Evolutionary conservation across 2,888 invertebrate genomes (phyloP), one percentile per base, ranked within the genome.

Genomic region (Dinocampus coccinellae): DNA sequence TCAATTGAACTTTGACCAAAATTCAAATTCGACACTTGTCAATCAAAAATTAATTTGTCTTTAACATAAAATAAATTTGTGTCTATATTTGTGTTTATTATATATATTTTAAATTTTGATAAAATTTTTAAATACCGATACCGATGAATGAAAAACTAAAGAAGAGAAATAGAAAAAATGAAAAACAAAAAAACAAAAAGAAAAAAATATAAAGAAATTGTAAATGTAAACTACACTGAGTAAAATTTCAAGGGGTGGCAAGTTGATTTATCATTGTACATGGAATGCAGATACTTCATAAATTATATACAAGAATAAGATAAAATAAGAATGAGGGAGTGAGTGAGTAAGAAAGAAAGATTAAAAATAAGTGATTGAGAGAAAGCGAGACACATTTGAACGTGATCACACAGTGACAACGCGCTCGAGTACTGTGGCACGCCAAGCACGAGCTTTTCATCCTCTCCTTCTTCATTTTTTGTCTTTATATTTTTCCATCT

Each of bases 231-330:
- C 22, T 60, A 42, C 57, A 47, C 22, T 26, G 58, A 58, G 34
- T 20, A 52, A 6, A 61, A 63, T 68, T 39, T 34, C 66, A 74
- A 69, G 80, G n/a, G 83, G 85, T 85, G 85, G 83, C 82, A 80
- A 78, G 76, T 85, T 86, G 85, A 86, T 86, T 85, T 85, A 85
- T 86, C 81, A 82, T 83, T 84, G 78, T 72, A n/a, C n/a, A 65
- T 70, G 79, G 83, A 84, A 83, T 83, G 84, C 83, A 84, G 85
- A 84, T 86, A 82, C 83, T 85, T 85, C 83, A 85, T 86, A 85
- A 86, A 86, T 86, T 86, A 85, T 85, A 84, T 80, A 83, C 78
- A 81, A 77, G n/a, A 78, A 75, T 81, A 81, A 81, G 79, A 79
- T 74, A 76, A 77, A 81, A 76, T 81, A n/a, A 11, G 47, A 47